phyloP scores from a whole-genome alignment of 2,113 vertebrate genomes.

The Cottus gobio region DNA sequence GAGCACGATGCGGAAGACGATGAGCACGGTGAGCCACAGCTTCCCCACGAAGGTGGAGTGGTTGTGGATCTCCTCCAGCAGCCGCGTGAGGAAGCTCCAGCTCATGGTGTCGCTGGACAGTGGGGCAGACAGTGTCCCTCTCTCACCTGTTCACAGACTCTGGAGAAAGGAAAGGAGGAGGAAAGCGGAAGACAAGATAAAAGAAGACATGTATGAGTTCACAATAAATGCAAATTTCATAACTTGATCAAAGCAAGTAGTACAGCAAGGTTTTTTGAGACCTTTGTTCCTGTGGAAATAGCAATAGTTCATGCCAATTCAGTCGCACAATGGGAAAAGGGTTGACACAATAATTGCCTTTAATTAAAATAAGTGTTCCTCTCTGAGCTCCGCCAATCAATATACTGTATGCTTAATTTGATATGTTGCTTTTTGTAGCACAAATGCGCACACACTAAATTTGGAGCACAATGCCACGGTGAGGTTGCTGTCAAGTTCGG shows the following conservation, averaged over 20 bases:
- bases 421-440: slow-evolving; percentile 47
- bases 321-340: slow-evolving; percentile 24
- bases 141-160: slow-evolving; percentile 86
- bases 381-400: slow-evolving; percentile 37
- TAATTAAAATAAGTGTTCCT: slow-evolving; percentile 54
- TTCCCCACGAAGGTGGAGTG: slow-evolving; percentile 99
- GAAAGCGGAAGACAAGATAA: background rate
- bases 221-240: slow-evolving; percentile 5
- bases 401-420: slow-evolving; percentile 29
- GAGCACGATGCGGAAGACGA: slow-evolving; percentile 97
- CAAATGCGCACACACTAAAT: slow-evolving; percentile 29
- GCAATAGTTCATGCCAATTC: slow-evolving; percentile 29
- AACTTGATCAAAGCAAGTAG: slow-evolving; percentile 12
- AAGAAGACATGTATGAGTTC: background rate
- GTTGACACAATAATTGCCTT: slow-evolving; percentile 46
- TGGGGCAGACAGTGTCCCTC: slow-evolving; percentile 85
- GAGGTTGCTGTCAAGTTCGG: slow-evolving; percentile 62
- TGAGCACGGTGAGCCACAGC: slow-evolving; percentile 97
- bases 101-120: slow-evolving; percentile 93
- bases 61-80: slow-evolving; percentile 99
- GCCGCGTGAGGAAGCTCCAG: slow-evolving; percentile 98
- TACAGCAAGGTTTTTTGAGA: slow-evolving; percentile 1
- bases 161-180: slow-evolving; percentile 48
- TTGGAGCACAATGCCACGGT: slow-evolving; percentile 32
- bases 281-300: slow-evolving; percentile 29